Base-by-base conservation (phyloP, 2,113 vertebrate genomes). In the Lepisosteus oculatus region DNA sequence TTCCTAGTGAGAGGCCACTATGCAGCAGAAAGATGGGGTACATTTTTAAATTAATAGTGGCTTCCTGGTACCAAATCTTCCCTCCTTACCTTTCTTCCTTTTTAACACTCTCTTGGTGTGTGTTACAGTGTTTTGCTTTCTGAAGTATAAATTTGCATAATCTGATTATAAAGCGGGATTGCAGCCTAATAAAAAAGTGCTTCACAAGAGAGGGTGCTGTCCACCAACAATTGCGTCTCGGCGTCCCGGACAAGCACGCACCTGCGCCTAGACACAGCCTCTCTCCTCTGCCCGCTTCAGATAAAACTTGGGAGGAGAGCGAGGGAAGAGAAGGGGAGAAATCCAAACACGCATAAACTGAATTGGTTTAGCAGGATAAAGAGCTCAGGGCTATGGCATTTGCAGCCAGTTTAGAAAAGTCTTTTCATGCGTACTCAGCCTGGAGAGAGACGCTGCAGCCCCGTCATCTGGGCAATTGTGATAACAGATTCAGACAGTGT, bases 131-230 rank as follows among this genome's bases (percentile, higher is more conserved):
- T 90, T 85, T 91, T 93, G 95, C 93, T 92, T 99, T 92, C 92
- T 95, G 93, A 97, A 96, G 96, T 96, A 95, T 87, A 93, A 89
- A 99, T 99, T 97, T 95, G 90, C 96, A 96, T 99, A 99, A 99
- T 98, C 97, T 92, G 95, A 97, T 99, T 95, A 95, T 86, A 84
- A 87, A 88, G 83, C 86, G 85, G 89, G 90, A 90, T 89, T 90
- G 91, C 90, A 29, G 82, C 85, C 81, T 89, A 88, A 72, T 88
- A 88, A 92, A 91, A 94, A 93, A 90, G 92, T 95, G 88, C 83
- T 90, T 93, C 88, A 96, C 94, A 95, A 93, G 89, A 92, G 89
- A 88, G 92, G 85, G 89, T 86, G 86, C 81, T 86, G 88, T 88
- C 87, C 87, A 83, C 43, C 71, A 82, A 90, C 89, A 89, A 92